phyloP scores from a whole-genome alignment of 1,140 invertebrate species.

The Mylabris phalerata region DNA sequence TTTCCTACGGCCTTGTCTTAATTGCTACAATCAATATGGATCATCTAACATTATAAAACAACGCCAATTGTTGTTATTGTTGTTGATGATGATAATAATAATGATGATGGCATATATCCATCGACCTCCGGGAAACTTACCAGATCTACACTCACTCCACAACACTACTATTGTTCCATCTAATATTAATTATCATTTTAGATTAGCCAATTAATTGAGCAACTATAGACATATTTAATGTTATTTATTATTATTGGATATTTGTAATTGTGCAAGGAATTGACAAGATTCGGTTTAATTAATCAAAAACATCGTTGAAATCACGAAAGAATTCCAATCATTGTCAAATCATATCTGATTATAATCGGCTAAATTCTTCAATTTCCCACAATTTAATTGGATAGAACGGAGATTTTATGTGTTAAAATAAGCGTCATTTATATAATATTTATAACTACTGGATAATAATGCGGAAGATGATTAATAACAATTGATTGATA shows the following conservation, averaged over 20 bases:
- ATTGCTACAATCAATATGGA: constrained; percentile 10
- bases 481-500: constrained; percentile 9
- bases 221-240: constrained; percentile 3
- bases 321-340: too few relatives aligned
- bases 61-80: neutral
- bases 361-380: too few relatives aligned
- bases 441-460: too few relatives aligned
- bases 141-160: constrained; percentile 8
- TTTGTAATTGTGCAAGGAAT: too few relatives aligned
- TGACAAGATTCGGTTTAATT: too few relatives aligned
- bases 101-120: neutral
- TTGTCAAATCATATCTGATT: too few relatives aligned
- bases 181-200: constrained; percentile 13
- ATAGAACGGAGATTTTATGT: too few relatives aligned
- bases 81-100: too few relatives aligned
- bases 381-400: too few relatives aligned
- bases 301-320: too few relatives aligned
- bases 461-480: neutral
- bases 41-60: constrained; percentile 4
- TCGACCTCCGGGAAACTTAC: neutral
- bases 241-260: neutral
- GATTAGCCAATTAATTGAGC: constrained; percentile 7
- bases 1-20: constrained; percentile 8
- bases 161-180: constrained; percentile 2
- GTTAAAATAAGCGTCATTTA: too few relatives aligned